Evolutionary conservation across 2,797 vertebrate genomes (phyloP).

Genomic region (Tachyglossus aculeatus): DNA sequence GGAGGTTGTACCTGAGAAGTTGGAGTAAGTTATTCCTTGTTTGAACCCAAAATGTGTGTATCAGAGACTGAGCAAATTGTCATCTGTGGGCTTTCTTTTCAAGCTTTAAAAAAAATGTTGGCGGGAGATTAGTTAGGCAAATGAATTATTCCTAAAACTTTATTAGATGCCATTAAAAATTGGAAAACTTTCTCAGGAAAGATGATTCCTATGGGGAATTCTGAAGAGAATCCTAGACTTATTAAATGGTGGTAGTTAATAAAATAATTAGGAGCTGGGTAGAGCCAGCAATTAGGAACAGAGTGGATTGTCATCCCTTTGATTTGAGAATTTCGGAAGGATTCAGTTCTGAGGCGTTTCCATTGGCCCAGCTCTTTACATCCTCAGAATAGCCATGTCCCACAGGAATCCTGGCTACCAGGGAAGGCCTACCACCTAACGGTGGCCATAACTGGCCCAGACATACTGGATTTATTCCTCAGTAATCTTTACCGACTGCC

Average conservation of each 20-base stretch:
- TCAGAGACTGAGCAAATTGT: too few species aligned
- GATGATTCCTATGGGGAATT: background rate
- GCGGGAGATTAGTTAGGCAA: background rate
- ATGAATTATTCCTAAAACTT: background rate
- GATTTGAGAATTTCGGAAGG: background rate
- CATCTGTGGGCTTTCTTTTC: background rate
- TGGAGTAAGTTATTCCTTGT: too few species aligned
- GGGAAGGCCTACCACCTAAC: background rate
- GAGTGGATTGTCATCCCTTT: background rate
- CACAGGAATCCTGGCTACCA: background rate
- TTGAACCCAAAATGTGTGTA: too few species aligned
- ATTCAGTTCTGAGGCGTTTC: background rate
- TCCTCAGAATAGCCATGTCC: background rate
- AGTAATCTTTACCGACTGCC: background rate
- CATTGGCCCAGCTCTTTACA: conserved; percentile 4
- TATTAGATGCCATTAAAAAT: background rate
- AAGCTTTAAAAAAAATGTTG: conserved; percentile 3
- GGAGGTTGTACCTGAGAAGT: too few species aligned
- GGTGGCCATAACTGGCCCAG: background rate
- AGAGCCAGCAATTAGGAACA: conserved; percentile 2
- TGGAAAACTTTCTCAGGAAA: background rate
- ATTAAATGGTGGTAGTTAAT: background rate
- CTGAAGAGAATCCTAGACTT: background rate
- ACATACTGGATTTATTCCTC: background rate
- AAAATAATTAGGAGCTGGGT: conserved; percentile 22